These are phyloP conservation scores for Drosophila paracracens DNA, from an alignment of 2,888 invertebrate genomes.

Conservation along the genomic window DNA sequence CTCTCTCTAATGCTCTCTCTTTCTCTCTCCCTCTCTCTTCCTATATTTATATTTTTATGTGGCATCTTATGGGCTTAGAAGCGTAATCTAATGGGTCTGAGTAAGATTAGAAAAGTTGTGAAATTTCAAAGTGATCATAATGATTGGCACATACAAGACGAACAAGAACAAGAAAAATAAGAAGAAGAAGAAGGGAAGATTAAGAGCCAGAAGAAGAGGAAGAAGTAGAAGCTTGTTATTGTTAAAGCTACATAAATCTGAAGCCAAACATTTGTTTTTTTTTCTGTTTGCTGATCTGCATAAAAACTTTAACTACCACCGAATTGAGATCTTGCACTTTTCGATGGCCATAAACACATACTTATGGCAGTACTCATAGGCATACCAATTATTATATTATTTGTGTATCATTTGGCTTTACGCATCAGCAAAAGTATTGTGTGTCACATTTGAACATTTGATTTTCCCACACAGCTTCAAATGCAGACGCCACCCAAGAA, in stretches of 20 bases:
- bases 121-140: background rate
- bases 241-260: background rate
- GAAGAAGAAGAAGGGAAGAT: background rate
- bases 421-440: background rate
- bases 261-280: background rate
- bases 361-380: background rate
- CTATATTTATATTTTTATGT: background rate
- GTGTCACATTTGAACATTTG: background rate
- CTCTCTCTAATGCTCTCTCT: background rate
- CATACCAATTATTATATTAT: background rate
- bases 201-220: background rate
- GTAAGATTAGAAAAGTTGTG: background rate
- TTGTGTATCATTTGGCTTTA: background rate
- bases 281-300: background rate
- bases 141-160: background rate
- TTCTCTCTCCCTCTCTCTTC: background rate
- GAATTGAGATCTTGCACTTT: background rate
- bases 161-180: background rate
- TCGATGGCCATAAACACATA: background rate
- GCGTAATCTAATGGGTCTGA: background rate
- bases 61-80: background rate
- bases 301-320: background rate
- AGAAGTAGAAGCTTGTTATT: background rate
- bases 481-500: conserved; percentile 22
- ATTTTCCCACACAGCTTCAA: conserved; percentile 59